These are phyloP conservation scores for Sipunculus nudus DNA, from an alignment of 2,888 invertebrate genomes.

Conservation along the genomic window DNA sequence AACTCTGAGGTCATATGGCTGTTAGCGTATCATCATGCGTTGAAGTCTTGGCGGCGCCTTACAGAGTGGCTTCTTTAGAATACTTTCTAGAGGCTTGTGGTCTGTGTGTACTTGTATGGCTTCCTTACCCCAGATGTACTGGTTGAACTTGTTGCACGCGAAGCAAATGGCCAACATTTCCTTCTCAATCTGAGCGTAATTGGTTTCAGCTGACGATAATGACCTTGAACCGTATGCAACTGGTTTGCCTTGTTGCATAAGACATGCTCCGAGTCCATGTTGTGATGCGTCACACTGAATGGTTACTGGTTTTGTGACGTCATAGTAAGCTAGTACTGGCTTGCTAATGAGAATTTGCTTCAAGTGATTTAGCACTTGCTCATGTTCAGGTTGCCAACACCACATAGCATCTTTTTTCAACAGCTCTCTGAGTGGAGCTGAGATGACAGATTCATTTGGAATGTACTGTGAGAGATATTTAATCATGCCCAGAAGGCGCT, in stretches of 20 bases:
- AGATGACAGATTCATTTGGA: slow-evolving; percentile 33
- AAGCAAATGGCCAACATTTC: slow-evolving; percentile 30
- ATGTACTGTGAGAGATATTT: slow-evolving; percentile 34
- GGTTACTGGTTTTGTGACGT: not conserved
- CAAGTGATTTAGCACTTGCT: no score
- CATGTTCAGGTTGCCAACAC: slow-evolving; percentile 18
- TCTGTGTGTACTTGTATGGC: slow-evolving; percentile 33
- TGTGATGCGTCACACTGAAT: slow-evolving; percentile 30
- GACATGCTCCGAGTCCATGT: slow-evolving; percentile 29
- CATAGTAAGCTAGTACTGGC: slow-evolving; percentile 32
- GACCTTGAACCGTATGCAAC: slow-evolving; percentile 38
- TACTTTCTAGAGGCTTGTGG: slow-evolving; percentile 33
- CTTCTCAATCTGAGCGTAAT: slow-evolving; percentile 37
- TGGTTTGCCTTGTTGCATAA: slow-evolving; percentile 27
- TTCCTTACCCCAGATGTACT: slow-evolving; percentile 30
- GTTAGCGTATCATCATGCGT: slow-evolving; percentile 22
- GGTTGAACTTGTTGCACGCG: slow-evolving; percentile 29
- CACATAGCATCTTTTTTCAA: slow-evolving; percentile 20
- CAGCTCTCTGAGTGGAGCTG: slow-evolving; percentile 32
- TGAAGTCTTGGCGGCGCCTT: slow-evolving; percentile 28
- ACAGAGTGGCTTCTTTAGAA: slow-evolving; percentile 15
- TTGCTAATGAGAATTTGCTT: no score
- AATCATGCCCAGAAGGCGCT: slow-evolving; percentile 29
- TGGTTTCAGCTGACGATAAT: slow-evolving; percentile 28
- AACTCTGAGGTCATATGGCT: slow-evolving; percentile 25